Conservation (phyloP, 2,797 vertebrate species). For the Distichodus sexfasciatus region DNA sequence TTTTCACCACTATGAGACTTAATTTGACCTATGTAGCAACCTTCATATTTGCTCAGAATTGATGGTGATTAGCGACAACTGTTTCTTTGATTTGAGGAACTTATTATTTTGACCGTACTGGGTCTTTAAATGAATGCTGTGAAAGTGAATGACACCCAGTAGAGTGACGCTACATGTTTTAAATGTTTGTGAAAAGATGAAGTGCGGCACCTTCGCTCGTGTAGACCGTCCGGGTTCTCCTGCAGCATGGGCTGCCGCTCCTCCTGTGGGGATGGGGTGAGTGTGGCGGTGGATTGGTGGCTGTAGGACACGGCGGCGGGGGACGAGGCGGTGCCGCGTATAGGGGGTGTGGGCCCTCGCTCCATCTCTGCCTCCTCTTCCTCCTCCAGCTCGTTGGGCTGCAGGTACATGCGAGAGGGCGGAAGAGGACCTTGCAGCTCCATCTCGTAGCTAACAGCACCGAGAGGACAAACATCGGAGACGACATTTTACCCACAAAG, state of each 20-base stretch:
- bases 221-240: slow-evolving; percentile 80
- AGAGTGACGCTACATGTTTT: background rate
- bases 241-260: slow-evolving; percentile 96
- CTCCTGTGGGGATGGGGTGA: slow-evolving; percentile 95
- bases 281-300: slow-evolving; percentile 96
- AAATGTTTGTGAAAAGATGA: background rate
- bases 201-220: slow-evolving; percentile 83
- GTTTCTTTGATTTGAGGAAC: too few species aligned
- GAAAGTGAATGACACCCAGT: background rate
- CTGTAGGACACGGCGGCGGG: slow-evolving; percentile 96
- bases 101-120: too few species aligned
- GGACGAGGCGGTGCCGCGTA: slow-evolving; percentile 92
- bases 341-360: slow-evolving; percentile 91
- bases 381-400: slow-evolving; percentile 84
- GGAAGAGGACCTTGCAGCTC: slow-evolving; percentile 90
- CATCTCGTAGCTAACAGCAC: slow-evolving; percentile 83
- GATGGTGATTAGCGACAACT: too few species aligned
- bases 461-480: background rate
- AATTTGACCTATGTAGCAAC: too few species aligned
- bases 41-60: too few species aligned
- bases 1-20: too few species aligned
- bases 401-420: slow-evolving; percentile 94
- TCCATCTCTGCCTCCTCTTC: slow-evolving; percentile 82
- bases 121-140: too few species aligned
- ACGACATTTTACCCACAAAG: background rate